Conservation (phyloP, 1,140 invertebrate species). For the Probaryconus sp. region DNA sequence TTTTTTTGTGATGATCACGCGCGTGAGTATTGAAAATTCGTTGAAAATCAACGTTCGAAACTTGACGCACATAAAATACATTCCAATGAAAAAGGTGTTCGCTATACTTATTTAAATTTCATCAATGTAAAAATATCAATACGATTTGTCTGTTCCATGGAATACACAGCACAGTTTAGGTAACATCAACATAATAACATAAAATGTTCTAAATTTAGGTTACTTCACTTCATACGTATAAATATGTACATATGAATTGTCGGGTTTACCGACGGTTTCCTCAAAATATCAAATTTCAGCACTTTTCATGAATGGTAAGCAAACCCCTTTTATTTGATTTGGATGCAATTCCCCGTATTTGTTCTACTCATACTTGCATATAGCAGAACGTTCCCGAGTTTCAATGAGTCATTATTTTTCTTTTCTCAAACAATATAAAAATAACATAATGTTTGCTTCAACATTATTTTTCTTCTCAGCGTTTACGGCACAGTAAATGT, state of each 20-base stretch:
- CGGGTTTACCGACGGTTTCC: conserved; percentile 36
- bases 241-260: conserved; percentile 25
- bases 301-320: conserved; percentile 46
- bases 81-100: too few species aligned
- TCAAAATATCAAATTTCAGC: conserved; percentile 45
- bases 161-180: too few species aligned
- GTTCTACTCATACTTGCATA: conserved; percentile 32
- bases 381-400: conserved; percentile 19
- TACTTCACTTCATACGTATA: conserved; percentile 20
- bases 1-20: too few species aligned
- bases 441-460: conserved; percentile 20
- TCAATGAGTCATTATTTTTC: conserved; percentile 37
- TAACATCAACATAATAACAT: conserved; percentile 16
- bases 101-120: too few species aligned
- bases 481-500: conserved; percentile 2
- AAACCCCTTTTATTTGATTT: conserved; percentile 46
- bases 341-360: conserved; percentile 42
- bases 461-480: conserved; percentile 17
- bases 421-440: conserved; percentile 16
- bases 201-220: conserved; percentile 23
- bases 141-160: too few species aligned
- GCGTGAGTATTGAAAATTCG: too few species aligned
- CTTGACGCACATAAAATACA: too few species aligned
- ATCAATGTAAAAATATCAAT: too few species aligned
- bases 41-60: too few species aligned